Evolutionary conservation across 2,888 invertebrate species (phyloP).

Genomic region (Neelides folsomi): DNA sequence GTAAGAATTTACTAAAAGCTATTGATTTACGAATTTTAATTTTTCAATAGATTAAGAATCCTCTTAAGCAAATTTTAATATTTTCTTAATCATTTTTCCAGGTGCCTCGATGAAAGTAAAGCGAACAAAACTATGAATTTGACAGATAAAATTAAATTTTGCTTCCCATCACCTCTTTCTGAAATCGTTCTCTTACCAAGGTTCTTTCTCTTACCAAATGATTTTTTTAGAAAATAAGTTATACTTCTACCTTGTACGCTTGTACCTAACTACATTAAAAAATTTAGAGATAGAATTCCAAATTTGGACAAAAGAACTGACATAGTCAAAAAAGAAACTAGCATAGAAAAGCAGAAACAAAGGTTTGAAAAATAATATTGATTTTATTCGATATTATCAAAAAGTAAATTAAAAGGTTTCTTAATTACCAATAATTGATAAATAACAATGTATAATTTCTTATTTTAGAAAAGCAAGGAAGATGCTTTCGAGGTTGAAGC

Average conservation of each 20-base stretch:
- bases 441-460: no score
- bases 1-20: constrained; percentile 40
- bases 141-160: no score
- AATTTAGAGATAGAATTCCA: constrained; percentile 21
- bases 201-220: no score
- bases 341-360: constrained; percentile 21
- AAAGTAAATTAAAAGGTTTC: no score
- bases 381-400: not conserved
- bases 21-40: not conserved
- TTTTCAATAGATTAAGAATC: no score
- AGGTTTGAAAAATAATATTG: not conserved
- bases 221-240: no score
- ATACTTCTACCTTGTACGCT: no score
- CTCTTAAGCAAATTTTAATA: no score
- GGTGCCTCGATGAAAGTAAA: constrained; percentile 30
- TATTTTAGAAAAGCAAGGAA: constrained; percentile 9
- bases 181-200: constrained; percentile 19
- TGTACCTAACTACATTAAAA: no score
- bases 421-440: no score
- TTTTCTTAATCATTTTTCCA: no score
- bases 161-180: no score
- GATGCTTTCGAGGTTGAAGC: constrained; percentile 22
- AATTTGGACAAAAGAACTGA: constrained; percentile 22
- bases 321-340: constrained; percentile 10
- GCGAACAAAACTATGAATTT: not conserved